phyloP scores from a whole-genome alignment of 2,888 invertebrate species.

The Leucophora obtusa region DNA sequence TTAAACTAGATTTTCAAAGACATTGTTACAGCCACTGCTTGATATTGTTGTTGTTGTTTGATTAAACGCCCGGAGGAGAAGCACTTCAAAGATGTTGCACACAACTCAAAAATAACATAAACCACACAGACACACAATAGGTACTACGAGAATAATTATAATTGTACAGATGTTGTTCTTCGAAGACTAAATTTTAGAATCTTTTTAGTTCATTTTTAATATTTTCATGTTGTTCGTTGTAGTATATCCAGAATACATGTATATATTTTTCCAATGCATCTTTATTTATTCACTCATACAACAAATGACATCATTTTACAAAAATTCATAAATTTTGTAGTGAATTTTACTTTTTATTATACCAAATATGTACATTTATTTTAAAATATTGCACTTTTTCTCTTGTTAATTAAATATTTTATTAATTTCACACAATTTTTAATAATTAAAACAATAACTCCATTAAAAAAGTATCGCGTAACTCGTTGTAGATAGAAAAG shows the following conservation, averaged over 20 bases:
- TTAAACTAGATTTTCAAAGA: background rate
- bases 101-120: background rate
- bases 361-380: no score
- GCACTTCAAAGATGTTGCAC: constrained; percentile 31
- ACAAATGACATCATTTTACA: constrained; percentile 65
- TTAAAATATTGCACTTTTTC: background rate
- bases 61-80: constrained; percentile 28
- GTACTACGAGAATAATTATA: background rate
- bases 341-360: constrained; percentile 2
- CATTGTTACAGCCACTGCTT: constrained; percentile 3
- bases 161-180: background rate
- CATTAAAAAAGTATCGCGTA: constrained; percentile 3
- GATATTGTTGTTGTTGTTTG: constrained; percentile 26
- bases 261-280: constrained; percentile 18
- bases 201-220: background rate
- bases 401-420: background rate
- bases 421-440: constrained; percentile 2
- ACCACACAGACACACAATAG: background rate
- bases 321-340: constrained; percentile 44
- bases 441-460: constrained; percentile 9
- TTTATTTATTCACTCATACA: constrained; percentile 30
- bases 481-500: constrained; percentile 6
- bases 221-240: constrained; percentile 1
- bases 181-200: background rate
- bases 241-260: background rate